These are phyloP conservation scores for Sarcophaga variegata DNA, from an alignment of 2,888 invertebrate genomes.

Conservation along the genomic window DNA sequence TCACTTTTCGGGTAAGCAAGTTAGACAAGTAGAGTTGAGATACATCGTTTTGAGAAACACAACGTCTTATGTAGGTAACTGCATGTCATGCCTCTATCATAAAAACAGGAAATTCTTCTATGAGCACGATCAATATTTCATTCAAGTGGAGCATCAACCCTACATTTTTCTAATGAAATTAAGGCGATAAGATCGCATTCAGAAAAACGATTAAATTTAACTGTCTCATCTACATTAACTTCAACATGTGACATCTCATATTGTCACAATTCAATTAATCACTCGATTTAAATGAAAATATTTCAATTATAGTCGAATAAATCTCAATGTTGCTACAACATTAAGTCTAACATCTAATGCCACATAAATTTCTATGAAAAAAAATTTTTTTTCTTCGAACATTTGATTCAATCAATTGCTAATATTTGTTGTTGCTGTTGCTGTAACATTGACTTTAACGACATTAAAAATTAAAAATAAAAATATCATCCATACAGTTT, in stretches of 20 bases:
- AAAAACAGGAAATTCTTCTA: too few species aligned
- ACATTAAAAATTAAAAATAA: slow-evolving; percentile 46
- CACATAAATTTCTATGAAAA: slow-evolving; percentile 30
- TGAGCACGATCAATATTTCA: too few species aligned
- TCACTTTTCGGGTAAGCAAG: too few species aligned
- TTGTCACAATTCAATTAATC: neutral
- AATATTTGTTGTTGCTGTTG: slow-evolving; percentile 12
- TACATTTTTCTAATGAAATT: too few species aligned
- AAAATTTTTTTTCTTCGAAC: neutral
- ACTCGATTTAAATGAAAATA: neutral
- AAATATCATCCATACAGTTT: slow-evolving; percentile 41
- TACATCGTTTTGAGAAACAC: too few species aligned
- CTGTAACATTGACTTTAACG: slow-evolving; percentile 59
- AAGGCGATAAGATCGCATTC: too few species aligned
- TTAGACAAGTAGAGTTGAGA: too few species aligned
- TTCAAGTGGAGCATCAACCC: too few species aligned
- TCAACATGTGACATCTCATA: neutral
- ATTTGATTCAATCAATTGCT: slow-evolving; percentile 32
- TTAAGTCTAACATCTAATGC: neutral
- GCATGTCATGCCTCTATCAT: too few species aligned
- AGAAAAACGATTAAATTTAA: too few species aligned
- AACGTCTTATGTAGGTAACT: too few species aligned
- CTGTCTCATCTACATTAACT: neutral
- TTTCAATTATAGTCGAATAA: neutral
- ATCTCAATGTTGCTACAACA: neutral